Evolutionary conservation across 2,888 invertebrate genomes (phyloP), one percentile per base, ranked within the genome.

Genomic region (Molanna angustata): DNA sequence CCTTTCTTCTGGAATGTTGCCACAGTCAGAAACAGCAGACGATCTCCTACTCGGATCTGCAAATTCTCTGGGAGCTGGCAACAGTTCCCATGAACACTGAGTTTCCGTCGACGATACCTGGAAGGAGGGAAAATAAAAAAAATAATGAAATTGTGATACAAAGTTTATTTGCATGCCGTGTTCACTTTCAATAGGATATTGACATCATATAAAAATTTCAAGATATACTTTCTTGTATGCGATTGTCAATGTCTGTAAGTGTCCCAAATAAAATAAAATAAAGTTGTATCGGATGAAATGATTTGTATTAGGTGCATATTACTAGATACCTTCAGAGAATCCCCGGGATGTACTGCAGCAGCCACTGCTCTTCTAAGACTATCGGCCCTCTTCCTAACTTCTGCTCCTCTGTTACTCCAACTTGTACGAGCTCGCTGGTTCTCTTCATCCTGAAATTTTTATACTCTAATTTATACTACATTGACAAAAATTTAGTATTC

Each of bases 41-140:
- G 85, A 83, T 11, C 89, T 80, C 33, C 89, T 78, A 59, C 88
- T 86, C 59, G 85, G 84, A 64, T 91, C 91, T 2, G 91, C 91
- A 69, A 92, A 92, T 62, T 88, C 88, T 21, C 84, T 81, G 4
- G 92, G 92, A 39, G 84, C 89, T 1, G 90, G 90, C 58, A 90
- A 71, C 54, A 59, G 44, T 80, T 75, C 52, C 79, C 61, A 56
- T 75, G 61, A 58, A 59, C 57, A 56, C 69, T 69, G 6, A 65
- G 63, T 60, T 33, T 59, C 59, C 22, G 51, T 46, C n/a, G 37
- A 31, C 11, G 37, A 6, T 11, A 31, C 19, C 19, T 41, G 16
- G 4, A 4, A 39, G 17, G 3, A 16, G 9, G 17, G 17, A 11
- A 35, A 13, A n/a, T 11, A 7, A 35, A n/a, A 4, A 4, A 13